These are phyloP conservation scores for Aeoliscus strigatus DNA, from an alignment of 2,797 vertebrate genomes.

Conservation along the genomic window DNA sequence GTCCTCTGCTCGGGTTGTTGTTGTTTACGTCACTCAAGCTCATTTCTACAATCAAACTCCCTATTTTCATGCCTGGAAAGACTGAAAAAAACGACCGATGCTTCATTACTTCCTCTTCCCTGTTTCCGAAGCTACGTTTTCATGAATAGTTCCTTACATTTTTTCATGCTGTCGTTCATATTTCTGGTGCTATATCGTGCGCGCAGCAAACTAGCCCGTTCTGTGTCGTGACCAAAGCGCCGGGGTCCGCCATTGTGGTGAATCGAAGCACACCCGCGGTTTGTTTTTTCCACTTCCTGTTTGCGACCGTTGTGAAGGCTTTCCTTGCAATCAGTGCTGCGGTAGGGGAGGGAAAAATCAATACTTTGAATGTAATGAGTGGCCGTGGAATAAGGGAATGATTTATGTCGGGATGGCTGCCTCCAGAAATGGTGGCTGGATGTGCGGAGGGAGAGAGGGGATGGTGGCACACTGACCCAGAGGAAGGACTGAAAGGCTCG, in stretches of 20 bases:
- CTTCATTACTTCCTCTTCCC: no score
- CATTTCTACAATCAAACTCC: no score
- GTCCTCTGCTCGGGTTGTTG: no score
- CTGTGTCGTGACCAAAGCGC: slow-evolving; percentile 34
- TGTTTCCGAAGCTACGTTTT: no score
- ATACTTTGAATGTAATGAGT: slow-evolving; percentile 96
- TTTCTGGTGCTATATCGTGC: no score
- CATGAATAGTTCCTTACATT: no score
- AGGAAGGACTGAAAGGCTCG: slow-evolving; percentile 52
- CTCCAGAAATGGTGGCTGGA: slow-evolving; percentile 78
- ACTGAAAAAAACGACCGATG: no score
- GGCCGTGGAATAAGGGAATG: slow-evolving; percentile 96
- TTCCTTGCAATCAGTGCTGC: slow-evolving; percentile 86
- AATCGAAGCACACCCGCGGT: slow-evolving; percentile 53
- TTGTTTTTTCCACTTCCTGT: slow-evolving; percentile 76
- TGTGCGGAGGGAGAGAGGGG: slow-evolving; percentile 68
- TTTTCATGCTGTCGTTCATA: no score
- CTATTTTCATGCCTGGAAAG: no score
- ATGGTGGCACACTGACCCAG: slow-evolving; percentile 56
- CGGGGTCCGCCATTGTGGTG: slow-evolving; percentile 54
- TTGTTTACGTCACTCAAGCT: no score
- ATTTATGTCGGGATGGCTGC: slow-evolving; percentile 94
- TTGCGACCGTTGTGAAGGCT: slow-evolving; percentile 85
- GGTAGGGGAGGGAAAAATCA: slow-evolving; percentile 79
- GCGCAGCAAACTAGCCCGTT: slow-evolving; percentile 15